Conservation (phyloP, 2,888 invertebrate species). For the Cryptocheilus praepositus region DNA sequence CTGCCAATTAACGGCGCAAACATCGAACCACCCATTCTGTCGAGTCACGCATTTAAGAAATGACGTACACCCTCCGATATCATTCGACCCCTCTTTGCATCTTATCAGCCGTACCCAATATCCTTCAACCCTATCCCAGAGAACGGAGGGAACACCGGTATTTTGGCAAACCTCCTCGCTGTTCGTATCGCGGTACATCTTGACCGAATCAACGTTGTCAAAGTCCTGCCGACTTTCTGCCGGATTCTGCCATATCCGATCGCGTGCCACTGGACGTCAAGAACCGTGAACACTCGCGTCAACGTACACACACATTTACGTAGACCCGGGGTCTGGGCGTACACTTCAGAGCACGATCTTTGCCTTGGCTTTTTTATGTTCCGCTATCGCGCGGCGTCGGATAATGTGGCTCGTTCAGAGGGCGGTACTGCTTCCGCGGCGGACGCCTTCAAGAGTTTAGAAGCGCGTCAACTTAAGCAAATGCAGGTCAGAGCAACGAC, state of each 20-base stretch:
- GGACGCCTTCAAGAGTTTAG: constrained; percentile 27
- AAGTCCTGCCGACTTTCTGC: background rate
- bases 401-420: background rate
- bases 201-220: background rate
- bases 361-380: background rate
- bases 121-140: too few relatives aligned
- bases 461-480: constrained; percentile 44
- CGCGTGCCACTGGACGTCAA: too few relatives aligned
- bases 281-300: too few relatives aligned
- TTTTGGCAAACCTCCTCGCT: background rate
- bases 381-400: constrained; percentile 1
- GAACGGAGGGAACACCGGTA: too few relatives aligned
- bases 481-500: constrained; percentile 51
- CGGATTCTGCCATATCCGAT: too few relatives aligned
- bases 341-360: too few relatives aligned
- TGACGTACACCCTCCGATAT: too few relatives aligned
- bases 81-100: too few relatives aligned
- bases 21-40: constrained; percentile 20
- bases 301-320: too few relatives aligned
- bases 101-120: too few relatives aligned
- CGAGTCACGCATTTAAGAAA: constrained; percentile 22
- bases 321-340: too few relatives aligned
- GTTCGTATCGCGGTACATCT: background rate
- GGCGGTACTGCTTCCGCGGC: constrained; percentile 18
- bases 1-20: constrained; percentile 58